Evolutionary conservation across 2,888 invertebrate genomes (phyloP), one percentile per base, ranked within the genome.

Genomic region (Doris montereyensis): DNA sequence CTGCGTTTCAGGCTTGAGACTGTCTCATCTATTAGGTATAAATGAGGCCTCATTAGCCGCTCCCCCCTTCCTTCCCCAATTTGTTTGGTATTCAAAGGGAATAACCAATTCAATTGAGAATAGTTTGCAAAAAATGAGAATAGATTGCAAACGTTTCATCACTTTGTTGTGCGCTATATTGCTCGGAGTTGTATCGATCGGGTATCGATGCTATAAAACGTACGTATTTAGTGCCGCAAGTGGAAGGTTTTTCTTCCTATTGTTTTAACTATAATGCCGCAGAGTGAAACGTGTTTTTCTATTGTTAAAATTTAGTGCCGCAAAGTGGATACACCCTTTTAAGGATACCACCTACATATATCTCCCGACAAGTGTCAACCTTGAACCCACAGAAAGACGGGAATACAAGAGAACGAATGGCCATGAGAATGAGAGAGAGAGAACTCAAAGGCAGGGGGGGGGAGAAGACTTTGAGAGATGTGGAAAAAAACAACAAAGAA

Each of bases 361-460:
- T n/a, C n/a, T n/a, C n/a, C n/a, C n/a, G n/a, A n/a, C n/a, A n/a
- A n/a, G n/a, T n/a, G n/a, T n/a, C n/a, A n/a, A n/a, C n/a, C n/a
- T n/a, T n/a, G n/a, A n/a, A n/a, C n/a, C n/a, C n/a, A n/a, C 2
- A 79, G 79, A 60, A 67, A 79, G 71, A 26, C 28, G 32, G 26
- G 10, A 26, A 13, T 3, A 17, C 5, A 60, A 71, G 21, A 30
- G 52, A 28, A 10, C 58, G 21, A 52, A 17, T 1, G 68, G 1
- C 30, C 13, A 21, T 65, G 13, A 65, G 8, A 24, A 10, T 8
- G 26, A 2, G 65, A 65, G 13, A 2, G 24, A n/a, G n/a, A n/a
- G n/a, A n/a, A n/a, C n/a, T n/a, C n/a, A n/a, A n/a, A n/a, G n/a
- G n/a, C n/a, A n/a, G n/a, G n/a, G n/a, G n/a, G n/a, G n/a, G n/a